Conservation (phyloP, 2,797 vertebrate species). For the Heterohyrax brucei region DNA sequence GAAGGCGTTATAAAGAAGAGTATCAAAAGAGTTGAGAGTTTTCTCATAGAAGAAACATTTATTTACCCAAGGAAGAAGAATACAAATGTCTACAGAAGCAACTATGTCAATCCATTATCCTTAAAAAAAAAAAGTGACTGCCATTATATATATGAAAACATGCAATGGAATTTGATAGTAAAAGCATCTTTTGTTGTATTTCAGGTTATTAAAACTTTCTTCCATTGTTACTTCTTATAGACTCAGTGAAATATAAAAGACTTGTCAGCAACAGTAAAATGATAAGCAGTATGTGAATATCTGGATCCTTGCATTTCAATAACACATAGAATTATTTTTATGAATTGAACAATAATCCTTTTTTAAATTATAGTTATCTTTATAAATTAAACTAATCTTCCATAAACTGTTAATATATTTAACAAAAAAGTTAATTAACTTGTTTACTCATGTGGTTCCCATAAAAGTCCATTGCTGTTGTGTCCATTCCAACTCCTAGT, state of each 20-base stretch:
- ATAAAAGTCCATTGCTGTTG: neutral
- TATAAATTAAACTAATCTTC: slow-evolving; percentile 52
- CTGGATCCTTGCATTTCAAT: neutral
- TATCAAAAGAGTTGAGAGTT: neutral
- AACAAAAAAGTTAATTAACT: neutral
- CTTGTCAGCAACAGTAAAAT: neutral
- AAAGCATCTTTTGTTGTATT: neutral
- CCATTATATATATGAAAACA: slow-evolving; percentile 1
- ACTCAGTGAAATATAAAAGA: neutral
- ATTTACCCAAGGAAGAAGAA: slow-evolving; percentile 39
- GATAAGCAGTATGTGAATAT: neutral
- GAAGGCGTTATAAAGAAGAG: slow-evolving; percentile 15
- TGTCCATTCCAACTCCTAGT: neutral
- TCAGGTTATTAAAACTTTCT: slow-evolving; percentile 45
- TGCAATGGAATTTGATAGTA: neutral
- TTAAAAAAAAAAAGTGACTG: slow-evolving; percentile 31
- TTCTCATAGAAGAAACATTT: neutral
- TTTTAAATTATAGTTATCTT: slow-evolving; percentile 45
- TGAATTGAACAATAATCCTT: slow-evolving; percentile 23
- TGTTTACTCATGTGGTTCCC: neutral
- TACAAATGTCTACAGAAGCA: slow-evolving; percentile 1
- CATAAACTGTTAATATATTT: neutral
- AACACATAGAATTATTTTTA: slow-evolving; percentile 27
- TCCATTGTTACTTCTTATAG: slow-evolving; percentile 44
- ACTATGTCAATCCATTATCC: neutral